These are phyloP conservation scores for Cheiracanthium punctorium DNA, from an alignment of 2,888 invertebrate species.

Conservation along the genomic window DNA sequence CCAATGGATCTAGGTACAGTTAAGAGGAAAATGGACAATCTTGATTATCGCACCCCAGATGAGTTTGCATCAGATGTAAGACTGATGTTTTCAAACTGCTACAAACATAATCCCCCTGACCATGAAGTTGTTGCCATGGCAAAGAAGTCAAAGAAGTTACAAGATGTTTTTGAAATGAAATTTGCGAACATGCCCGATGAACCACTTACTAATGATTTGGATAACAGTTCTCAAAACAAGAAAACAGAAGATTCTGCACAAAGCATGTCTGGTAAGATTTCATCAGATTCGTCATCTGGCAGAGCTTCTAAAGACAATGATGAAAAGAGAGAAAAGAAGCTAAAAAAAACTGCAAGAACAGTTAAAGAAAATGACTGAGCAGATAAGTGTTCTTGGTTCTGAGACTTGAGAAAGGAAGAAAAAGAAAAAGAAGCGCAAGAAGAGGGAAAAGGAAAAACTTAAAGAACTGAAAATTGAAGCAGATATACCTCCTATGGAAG, in stretches of 20 bases:
- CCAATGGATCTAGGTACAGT: too few relatives aligned
- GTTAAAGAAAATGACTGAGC: conserved; percentile 77
- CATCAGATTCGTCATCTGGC: conserved; percentile 71
- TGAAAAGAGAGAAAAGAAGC: conserved; percentile 87
- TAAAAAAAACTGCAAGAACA: conserved; percentile 89
- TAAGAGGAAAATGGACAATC: conserved; percentile 95
- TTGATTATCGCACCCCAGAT: conserved; percentile 93
- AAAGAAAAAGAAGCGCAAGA: conserved; percentile 82
- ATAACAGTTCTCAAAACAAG: conserved; percentile 40
- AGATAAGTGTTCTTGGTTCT: conserved; percentile 74
- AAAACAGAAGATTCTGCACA: conserved; percentile 71
- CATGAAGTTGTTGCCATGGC: conserved; percentile 99
- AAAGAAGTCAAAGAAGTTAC: conserved; percentile 86
- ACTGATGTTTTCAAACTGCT: conserved; percentile 99
- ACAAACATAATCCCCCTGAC: conserved; percentile 98
- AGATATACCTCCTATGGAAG: conserved; percentile 52
- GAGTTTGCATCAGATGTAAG: conserved; percentile 97
- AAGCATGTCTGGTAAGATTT: conserved; percentile 63
- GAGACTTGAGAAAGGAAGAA: conserved; percentile 73
- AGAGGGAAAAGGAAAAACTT: conserved; percentile 82
- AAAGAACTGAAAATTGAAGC: conserved; percentile 61
- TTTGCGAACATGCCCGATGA: conserved; percentile 97
- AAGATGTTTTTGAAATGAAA: conserved; percentile 96
- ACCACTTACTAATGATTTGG: conserved; percentile 77
- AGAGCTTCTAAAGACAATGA: conserved; percentile 82